A percentile compares a stretch with the other conserved stretches of the same genome.
These are phyloP conservation scores for Spisula solida DNA, from an alignment of 2,888 invertebrate species.

Conservation along the genomic window DNA sequence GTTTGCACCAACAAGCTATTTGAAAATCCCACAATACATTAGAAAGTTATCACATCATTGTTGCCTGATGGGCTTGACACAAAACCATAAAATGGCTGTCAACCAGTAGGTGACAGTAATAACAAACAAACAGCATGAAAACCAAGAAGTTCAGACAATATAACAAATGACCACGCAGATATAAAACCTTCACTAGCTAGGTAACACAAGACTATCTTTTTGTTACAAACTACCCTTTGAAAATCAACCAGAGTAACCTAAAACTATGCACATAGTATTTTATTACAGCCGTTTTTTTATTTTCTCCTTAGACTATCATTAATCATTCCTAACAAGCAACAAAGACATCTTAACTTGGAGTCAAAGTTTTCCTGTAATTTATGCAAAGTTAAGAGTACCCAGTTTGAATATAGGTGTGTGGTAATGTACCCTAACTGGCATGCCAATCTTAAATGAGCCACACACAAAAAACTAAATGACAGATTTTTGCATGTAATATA, in stretches of 20 bases:
- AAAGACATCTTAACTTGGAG: slow-evolving; percentile 13
- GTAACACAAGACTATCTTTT: slow-evolving; percentile 7
- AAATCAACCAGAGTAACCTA: not conserved
- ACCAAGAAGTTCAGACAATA: not conserved
- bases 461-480: no score
- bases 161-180: not conserved
- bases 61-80: not conserved
- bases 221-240: not conserved
- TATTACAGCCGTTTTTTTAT: not conserved
- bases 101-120: not conserved
- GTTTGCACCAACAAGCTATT: slow-evolving; percentile 1
- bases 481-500: no score
- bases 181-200: not conserved
- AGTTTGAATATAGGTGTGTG: no score
- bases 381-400: no score
- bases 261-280: slow-evolving; percentile 16
- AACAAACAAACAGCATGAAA: slow-evolving; percentile 1
- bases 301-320: not conserved
- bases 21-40: slow-evolving; percentile 11
- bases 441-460: no score
- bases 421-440: no score
- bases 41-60: not conserved
- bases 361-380: no score
- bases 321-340: slow-evolving; percentile 10
- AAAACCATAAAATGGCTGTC: not conserved